These are phyloP conservation scores for Lasioglossum lativentre DNA, from an alignment of 2,888 invertebrate genomes.

Conservation along the genomic window DNA sequence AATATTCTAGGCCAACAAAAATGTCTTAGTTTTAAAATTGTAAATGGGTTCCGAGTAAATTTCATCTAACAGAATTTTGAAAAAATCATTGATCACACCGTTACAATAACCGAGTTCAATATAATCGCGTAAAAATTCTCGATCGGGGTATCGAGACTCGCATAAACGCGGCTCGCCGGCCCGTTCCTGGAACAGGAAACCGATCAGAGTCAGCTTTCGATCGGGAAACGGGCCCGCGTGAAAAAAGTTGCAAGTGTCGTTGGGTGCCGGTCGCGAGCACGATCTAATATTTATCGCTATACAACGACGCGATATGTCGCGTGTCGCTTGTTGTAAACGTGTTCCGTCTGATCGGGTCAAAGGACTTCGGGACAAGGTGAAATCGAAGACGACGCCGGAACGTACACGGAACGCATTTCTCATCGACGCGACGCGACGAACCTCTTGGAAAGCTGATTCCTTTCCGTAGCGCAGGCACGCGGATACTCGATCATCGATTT, in stretches of 20 bases:
- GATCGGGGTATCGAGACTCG: not conserved
- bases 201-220: slow-evolving; percentile 17
- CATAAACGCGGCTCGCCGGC: not conserved
- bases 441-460: slow-evolving; percentile 21
- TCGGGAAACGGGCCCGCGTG: slow-evolving; percentile 3
- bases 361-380: slow-evolving; percentile 42
- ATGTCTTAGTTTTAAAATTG: not conserved
- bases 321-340: slow-evolving; percentile 11
- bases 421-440: not conserved
- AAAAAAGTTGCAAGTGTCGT: not conserved
- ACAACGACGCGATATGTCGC: slow-evolving; percentile 24
- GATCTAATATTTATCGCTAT: slow-evolving; percentile 31
- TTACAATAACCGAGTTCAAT: not conserved
- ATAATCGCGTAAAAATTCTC: not conserved
- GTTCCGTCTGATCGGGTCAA: slow-evolving; percentile 30
- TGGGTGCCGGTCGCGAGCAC: slow-evolving; percentile 4
- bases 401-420: slow-evolving; percentile 33
- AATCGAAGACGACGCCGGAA: slow-evolving; percentile 37
- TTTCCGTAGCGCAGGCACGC: slow-evolving; percentile 21
- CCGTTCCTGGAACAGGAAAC: slow-evolving; percentile 6
- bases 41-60: not conserved
- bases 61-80: not conserved
- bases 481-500: slow-evolving; percentile 21
- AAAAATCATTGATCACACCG: not conserved
- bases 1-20: no score